Conservation (phyloP, 2,113 vertebrate species). For the Myrmecobius fasciatus region DNA sequence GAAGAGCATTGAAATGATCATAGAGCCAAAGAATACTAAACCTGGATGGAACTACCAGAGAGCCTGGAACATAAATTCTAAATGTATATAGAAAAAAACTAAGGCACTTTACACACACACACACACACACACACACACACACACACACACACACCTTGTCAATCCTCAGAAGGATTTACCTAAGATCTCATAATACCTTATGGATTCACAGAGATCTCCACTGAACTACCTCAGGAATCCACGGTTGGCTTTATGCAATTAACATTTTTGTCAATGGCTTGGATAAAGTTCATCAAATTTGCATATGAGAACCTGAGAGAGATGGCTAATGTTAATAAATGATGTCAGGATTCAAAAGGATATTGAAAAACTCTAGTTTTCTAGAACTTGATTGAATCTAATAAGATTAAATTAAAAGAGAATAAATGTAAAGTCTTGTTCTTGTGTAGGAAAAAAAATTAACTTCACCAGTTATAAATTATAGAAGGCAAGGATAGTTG, state of each 20-base stretch:
- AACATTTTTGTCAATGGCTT: no score
- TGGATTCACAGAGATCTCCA: no score
- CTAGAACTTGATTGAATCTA: background rate
- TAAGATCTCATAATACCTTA: no score
- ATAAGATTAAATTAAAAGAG: background rate
- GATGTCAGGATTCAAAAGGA: background rate
- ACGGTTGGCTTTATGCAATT: no score
- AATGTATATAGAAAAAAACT: background rate
- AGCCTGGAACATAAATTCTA: background rate
- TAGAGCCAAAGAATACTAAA: background rate
- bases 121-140: no score
- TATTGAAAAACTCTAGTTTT: background rate
- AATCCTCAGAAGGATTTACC: no score
- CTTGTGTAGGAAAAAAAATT: background rate
- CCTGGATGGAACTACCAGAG: background rate
- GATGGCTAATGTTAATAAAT: background rate
- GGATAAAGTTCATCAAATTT: no score
- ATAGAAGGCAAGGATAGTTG: no score
- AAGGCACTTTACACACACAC: no score
- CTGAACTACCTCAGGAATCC: no score
- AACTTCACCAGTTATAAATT: background rate
- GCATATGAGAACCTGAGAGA: background rate
- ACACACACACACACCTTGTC: no score
- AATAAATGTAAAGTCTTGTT: background rate
- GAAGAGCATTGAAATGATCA: background rate